Base-by-base conservation (phyloP, 2,888 invertebrate species). In the Drosophila austrosaltans region DNA sequence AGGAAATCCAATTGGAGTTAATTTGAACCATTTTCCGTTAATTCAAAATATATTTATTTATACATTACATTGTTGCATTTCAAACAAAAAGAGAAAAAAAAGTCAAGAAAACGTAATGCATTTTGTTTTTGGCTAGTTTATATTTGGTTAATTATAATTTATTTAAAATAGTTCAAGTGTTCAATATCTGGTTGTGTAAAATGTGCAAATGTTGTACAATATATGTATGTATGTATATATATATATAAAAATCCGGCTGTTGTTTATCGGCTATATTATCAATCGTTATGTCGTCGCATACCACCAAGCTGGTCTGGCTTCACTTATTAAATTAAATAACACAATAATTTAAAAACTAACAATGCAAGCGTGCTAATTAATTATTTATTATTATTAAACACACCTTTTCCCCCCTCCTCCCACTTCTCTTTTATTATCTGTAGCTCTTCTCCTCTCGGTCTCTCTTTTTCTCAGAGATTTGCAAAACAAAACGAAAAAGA, bases 61-160 rank as follows among this genome's bases (percentile, higher is more conserved):
- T 4, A 16, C 16, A 4, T n/a, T 3, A 42, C 16, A 16, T 42
- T 53, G 25, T 8, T 53, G 8, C 2, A 53, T 3, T 25, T 12
- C 10, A 22, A 16, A 16, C 16, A 16, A 16, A 16, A 16, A 16
- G 16, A 16, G 16, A 16, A 16, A 28, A 30, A 30, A 10, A 25
- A 0, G 36, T 54, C 30, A 62, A 71, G 8, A 22, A 28, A 20
- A 25, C 64, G 75, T 63, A 36, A 7, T n/a, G 10, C 5, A 12
- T 10, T 2, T 44, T 67, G 68, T 68, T 82, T 82, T 87, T 82
- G 86, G 88, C 86, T 82, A 88, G 66, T 83, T 83, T 81, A 86
- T 83, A 86, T 88, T 88, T 83, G 83, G 77, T 88, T 83, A 82
- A 86, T 83, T 72, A 81, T 80, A 83, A 72, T 86, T 83, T 83